Evolutionary conservation across 2,113 vertebrate genomes (phyloP).

Genomic region (Globicephala melas): DNA sequence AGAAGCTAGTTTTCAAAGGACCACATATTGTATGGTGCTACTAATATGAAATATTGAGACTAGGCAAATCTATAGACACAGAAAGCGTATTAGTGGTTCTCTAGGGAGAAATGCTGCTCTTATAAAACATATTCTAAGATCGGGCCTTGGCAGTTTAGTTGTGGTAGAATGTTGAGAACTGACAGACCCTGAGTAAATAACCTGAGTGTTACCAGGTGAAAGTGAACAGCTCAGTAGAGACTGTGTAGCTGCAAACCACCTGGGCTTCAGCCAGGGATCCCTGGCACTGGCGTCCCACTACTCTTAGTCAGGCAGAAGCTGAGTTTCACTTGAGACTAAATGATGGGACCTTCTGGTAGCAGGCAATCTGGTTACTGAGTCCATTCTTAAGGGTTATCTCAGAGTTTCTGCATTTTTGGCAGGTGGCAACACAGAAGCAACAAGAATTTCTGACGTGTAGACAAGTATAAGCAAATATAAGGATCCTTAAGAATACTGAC

Average conservation of each 20-base stretch:
- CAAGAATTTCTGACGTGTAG: not conserved
- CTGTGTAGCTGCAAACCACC: no score
- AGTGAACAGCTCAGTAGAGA: fast-evolving
- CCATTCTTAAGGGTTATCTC: not conserved
- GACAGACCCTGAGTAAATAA: not conserved
- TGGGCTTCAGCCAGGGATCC: no score
- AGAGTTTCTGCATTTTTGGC: not conserved
- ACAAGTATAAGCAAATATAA: not conserved
- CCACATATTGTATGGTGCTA: not conserved
- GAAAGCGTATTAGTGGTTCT: not conserved
- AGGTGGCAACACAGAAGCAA: not conserved
- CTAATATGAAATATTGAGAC: not conserved
- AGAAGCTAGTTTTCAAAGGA: not conserved
- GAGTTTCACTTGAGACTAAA: not conserved
- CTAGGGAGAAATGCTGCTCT: no score
- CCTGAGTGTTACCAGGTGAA: fast-evolving
- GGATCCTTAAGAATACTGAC: not conserved
- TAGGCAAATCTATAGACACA: not conserved
- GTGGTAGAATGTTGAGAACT: not conserved
- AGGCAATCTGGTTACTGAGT: not conserved
- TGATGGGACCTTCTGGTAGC: no score
- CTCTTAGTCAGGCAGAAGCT: not conserved
- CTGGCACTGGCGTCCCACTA: not conserved
- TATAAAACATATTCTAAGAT: not conserved
- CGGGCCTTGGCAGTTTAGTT: not conserved